These are phyloP conservation scores for Hypolimnas misippus DNA, from an alignment of 2,888 invertebrate genomes.

Conservation along the genomic window DNA sequence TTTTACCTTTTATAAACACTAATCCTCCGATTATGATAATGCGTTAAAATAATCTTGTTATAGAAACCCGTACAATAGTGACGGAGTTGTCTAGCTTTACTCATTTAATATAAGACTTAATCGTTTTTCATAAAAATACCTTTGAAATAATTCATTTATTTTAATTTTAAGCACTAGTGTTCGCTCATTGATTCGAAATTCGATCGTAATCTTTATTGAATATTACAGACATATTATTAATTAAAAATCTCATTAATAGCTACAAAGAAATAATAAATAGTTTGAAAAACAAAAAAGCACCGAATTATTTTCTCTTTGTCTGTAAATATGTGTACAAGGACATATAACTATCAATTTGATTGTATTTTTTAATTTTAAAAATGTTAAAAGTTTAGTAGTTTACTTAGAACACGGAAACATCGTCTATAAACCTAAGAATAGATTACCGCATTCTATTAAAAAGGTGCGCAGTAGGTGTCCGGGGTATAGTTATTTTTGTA, in stretches of 20 bases:
- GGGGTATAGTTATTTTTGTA: conserved; percentile 34
- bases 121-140: neutral
- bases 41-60: neutral
- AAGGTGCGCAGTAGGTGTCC: conserved; percentile 37
- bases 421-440: conserved; percentile 30
- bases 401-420: conserved; percentile 25
- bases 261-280: too few relatives aligned
- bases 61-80: neutral
- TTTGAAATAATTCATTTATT: too few relatives aligned
- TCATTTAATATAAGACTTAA: neutral
- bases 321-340: too few relatives aligned
- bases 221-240: too few relatives aligned
- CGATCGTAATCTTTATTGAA: too few relatives aligned
- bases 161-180: too few relatives aligned
- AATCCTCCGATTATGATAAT: conserved; percentile 2
- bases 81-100: neutral
- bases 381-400: conserved; percentile 16
- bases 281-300: too few relatives aligned
- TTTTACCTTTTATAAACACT: neutral
- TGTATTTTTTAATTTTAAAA: neutral
- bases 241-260: too few relatives aligned
- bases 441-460: conserved; percentile 34
- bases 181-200: too few relatives aligned
- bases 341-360: neutral
- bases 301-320: too few relatives aligned